A percentile compares a stretch with the other conserved stretches of the same genome.
Evolutionary conservation across 2,797 vertebrate genomes (phyloP).

Genomic region (Xenopus petersii): DNA sequence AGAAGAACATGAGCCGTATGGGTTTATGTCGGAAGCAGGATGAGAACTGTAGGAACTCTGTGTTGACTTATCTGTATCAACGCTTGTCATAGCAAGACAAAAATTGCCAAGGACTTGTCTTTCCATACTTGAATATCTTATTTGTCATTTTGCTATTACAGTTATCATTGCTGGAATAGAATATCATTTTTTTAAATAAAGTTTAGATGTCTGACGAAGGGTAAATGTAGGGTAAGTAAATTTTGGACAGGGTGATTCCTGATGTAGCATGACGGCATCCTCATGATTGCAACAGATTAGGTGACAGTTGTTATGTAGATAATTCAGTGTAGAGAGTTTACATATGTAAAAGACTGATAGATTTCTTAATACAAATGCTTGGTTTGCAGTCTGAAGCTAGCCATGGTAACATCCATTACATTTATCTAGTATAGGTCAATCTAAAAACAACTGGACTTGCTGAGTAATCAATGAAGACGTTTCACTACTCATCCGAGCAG

Average conservation of each 20-base stretch:
- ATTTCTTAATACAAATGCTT: conserved; percentile 16
- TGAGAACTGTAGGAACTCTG: not conserved
- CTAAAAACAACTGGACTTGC: too few species aligned
- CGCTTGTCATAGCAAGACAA: conserved; percentile 3
- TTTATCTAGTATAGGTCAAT: too few species aligned
- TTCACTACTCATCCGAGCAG: too few species aligned
- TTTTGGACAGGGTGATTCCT: conserved; percentile 1
- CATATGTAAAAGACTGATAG: conserved; percentile 21
- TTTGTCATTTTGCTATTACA: not conserved
- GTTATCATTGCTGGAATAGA: not conserved
- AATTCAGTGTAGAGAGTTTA: not conserved
- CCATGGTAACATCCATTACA: not conserved
- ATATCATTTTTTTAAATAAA: too few species aligned
- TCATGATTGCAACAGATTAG: conserved; percentile 22
- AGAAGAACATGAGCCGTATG: too few species aligned
- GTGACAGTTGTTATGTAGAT: conserved; percentile 9
- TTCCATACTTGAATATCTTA: not conserved
- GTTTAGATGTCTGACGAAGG: too few species aligned
- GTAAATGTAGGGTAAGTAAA: not conserved
- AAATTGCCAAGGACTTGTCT: not conserved
- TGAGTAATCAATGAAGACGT: too few species aligned
- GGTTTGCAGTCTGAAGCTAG: not conserved
- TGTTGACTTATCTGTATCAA: not conserved
- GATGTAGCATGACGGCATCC: conserved; percentile 5
- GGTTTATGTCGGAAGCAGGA: not conserved